Percentiles rank a stretch among this genome's conserved stretches.
phyloP scores from a whole-genome alignment of 2,113 vertebrate genomes.

The Atractosteus spatula region DNA sequence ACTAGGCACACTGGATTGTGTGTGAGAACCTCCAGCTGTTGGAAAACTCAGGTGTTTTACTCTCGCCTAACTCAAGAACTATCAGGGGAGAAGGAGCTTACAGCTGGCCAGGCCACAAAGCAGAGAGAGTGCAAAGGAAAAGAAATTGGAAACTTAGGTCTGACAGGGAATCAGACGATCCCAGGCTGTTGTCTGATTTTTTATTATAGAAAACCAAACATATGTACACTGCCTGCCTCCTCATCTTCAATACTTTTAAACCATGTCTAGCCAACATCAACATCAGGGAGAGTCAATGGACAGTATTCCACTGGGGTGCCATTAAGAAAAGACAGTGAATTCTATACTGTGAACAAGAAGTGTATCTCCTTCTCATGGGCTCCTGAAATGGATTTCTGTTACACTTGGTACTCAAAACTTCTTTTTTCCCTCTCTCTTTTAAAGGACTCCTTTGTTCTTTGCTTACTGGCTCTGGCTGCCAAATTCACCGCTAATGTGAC shows the following conservation, averaged over 20 bases:
- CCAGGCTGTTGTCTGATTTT: slow-evolving; percentile 2
- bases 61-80: no score
- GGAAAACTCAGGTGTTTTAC: no score
- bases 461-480: slow-evolving; percentile 29
- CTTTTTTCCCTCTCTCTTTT: slow-evolving; percentile 27
- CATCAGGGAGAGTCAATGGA: slow-evolving; percentile 48
- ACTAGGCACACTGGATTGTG: no score
- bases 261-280: slow-evolving; percentile 37
- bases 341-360: slow-evolving; percentile 39
- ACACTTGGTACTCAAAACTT: slow-evolving; percentile 6
- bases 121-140: not conserved
- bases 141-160: not conserved
- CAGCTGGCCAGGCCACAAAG: not conserved
- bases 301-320: slow-evolving; percentile 48
- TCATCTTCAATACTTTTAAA: slow-evolving; percentile 39
- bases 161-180: not conserved
- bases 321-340: slow-evolving; percentile 38
- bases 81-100: no score
- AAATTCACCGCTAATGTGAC: slow-evolving; percentile 42
- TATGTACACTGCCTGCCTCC: slow-evolving; percentile 39
- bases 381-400: slow-evolving; percentile 46
- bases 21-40: no score
- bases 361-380: slow-evolving; percentile 42
- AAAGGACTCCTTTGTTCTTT: slow-evolving; percentile 36
- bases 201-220: slow-evolving; percentile 29